A percentile compares a stretch with the other conserved stretches of the same genome.
These are phyloP conservation scores for Drosophila melanocephala DNA, from an alignment of 2,888 invertebrate genomes.

Conservation along the genomic window DNA sequence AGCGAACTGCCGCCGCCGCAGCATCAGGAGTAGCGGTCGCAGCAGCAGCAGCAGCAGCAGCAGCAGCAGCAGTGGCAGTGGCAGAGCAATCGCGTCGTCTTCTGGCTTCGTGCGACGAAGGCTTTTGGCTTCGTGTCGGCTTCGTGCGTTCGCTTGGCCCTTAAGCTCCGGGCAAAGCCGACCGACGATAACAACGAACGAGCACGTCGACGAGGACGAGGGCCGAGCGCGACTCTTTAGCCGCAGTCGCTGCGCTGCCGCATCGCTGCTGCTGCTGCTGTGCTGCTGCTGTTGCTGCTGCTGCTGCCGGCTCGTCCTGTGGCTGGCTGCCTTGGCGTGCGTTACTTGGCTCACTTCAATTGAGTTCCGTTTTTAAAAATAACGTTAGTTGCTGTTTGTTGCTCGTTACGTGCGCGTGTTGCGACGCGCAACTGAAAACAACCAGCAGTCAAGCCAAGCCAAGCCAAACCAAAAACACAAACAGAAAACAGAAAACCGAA, in stretches of 20 bases:
- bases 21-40: constrained; percentile 15
- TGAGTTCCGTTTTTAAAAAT: constrained; percentile 81
- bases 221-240: constrained; percentile 35
- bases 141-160: constrained; percentile 35
- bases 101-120: constrained; percentile 41
- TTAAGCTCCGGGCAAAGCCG: constrained; percentile 29
- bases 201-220: constrained; percentile 3
- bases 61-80: constrained; percentile 10
- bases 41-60: constrained; percentile 8
- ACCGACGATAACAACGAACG: constrained; percentile 21
- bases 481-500: constrained; percentile 6
- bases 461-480: constrained; percentile 20
- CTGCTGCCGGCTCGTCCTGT: constrained; percentile 61
- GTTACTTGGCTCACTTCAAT: constrained; percentile 76
- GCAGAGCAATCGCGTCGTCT: constrained; percentile 30
- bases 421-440: constrained; percentile 73
- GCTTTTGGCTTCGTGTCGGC: constrained; percentile 41
- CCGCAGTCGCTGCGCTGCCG: constrained; percentile 39
- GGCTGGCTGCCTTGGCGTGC: constrained; percentile 54
- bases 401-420: constrained; percentile 84
- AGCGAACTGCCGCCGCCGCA: constrained; percentile 33
- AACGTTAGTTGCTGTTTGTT: constrained; percentile 85
- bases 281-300: constrained; percentile 16
- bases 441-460: constrained; percentile 5
- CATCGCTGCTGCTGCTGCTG: constrained; percentile 20